Evolutionary conservation across 2,113 vertebrate species (phyloP).

Genomic region (Serilophus lunatus): DNA sequence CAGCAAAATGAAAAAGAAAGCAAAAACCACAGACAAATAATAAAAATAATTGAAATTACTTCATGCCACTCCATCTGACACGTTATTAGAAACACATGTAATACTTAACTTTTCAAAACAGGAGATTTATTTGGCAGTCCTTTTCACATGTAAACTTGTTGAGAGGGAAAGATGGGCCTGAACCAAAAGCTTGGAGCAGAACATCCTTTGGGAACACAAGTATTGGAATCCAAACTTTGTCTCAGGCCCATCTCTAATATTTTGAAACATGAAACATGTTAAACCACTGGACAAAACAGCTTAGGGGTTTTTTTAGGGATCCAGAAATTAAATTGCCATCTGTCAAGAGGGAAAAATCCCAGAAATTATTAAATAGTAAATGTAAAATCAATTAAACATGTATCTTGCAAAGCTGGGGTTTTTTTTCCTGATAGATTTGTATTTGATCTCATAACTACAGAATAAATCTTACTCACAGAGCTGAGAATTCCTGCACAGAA

Average conservation of each 20-base stretch:
- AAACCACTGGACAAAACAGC: background rate
- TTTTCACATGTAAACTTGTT: constrained; percentile 22
- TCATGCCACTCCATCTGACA: constrained; percentile 44
- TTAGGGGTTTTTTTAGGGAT: background rate
- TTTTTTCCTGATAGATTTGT: background rate
- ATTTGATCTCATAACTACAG: background rate
- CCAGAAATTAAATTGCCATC: constrained; percentile 27
- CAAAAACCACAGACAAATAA: constrained; percentile 53
- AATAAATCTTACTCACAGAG: background rate
- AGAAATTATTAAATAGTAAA: background rate
- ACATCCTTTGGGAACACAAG: constrained; percentile 3
- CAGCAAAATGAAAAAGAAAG: constrained; percentile 45
- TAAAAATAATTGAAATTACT: constrained; percentile 53
- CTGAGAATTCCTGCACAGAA: background rate
- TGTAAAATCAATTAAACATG: background rate
- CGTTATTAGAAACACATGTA: constrained; percentile 52
- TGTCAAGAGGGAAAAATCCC: background rate
- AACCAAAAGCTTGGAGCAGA: constrained; percentile 15
- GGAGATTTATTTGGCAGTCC: constrained; percentile 34
- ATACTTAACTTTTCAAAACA: constrained; percentile 34
- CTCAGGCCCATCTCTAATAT: background rate
- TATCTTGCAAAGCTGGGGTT: background rate
- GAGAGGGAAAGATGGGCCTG: constrained; percentile 33
- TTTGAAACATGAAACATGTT: background rate
- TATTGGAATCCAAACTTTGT: background rate